Conservation (phyloP, 2,888 invertebrate species). For the Morpho helenor region DNA sequence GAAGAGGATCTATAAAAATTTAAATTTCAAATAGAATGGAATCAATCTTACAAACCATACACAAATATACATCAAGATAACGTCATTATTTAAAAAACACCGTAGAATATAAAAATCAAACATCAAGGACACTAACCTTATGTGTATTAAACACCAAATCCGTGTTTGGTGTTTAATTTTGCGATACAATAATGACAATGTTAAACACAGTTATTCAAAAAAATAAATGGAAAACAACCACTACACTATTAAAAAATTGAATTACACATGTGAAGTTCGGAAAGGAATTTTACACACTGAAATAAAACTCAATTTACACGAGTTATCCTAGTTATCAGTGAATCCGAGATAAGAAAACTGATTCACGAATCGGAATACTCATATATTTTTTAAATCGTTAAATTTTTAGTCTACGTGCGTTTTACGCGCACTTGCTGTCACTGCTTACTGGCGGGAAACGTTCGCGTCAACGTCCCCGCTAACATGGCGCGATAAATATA, state of each 20-base stretch:
- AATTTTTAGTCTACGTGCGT: constrained; percentile 26
- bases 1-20: no score
- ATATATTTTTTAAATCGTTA: constrained; percentile 12
- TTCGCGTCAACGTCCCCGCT: constrained; percentile 27
- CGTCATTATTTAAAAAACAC: constrained; percentile 1
- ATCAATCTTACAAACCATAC: no score
- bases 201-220: neutral
- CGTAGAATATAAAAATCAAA: constrained; percentile 3
- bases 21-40: no score
- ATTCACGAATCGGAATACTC: constrained; percentile 5
- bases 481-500: constrained; percentile 32
- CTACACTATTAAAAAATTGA: neutral
- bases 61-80: constrained; percentile 1
- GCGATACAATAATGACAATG: neutral
- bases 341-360: constrained; percentile 9
- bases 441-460: constrained; percentile 30
- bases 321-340: constrained; percentile 2
- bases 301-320: constrained; percentile 9
- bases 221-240: neutral
- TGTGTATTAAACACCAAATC: constrained; percentile 8
- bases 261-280: neutral
- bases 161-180: constrained; percentile 8
- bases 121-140: constrained; percentile 11
- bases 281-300: constrained; percentile 16
- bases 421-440: constrained; percentile 32